Conservation (phyloP, 2,113 vertebrate species). For the Bettongia penicillata region DNA sequence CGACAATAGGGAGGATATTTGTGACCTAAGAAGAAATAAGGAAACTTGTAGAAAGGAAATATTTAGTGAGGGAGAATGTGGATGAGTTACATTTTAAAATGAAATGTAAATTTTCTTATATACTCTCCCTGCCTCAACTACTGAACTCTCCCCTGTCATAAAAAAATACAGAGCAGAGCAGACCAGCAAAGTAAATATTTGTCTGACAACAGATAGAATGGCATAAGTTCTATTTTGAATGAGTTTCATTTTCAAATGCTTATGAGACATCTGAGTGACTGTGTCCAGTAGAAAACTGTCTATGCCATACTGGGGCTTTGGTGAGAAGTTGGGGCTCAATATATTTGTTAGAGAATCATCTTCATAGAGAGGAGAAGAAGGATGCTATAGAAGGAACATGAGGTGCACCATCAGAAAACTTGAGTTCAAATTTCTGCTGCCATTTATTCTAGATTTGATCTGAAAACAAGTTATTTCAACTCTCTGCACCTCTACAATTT, state of each 20-base stretch:
- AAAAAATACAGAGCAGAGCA: background rate
- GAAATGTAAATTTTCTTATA: background rate
- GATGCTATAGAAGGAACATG: background rate
- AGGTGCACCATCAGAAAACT: background rate
- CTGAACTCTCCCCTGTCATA: background rate
- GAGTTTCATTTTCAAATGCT: background rate
- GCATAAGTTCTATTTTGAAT: background rate
- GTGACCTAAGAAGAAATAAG: background rate
- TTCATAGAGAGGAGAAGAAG: background rate
- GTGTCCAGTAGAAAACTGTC: background rate
- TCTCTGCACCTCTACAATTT: background rate
- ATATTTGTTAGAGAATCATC: background rate
- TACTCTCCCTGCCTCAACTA: background rate
- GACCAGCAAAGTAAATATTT: background rate
- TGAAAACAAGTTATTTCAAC: background rate
- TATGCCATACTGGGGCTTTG: background rate
- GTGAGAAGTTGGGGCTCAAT: background rate
- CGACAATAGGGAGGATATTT: background rate
- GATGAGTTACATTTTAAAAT: background rate
- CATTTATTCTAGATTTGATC: background rate
- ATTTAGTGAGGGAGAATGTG: background rate
- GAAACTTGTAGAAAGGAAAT: background rate
- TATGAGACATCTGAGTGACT: background rate
- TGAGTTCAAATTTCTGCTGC: background rate
- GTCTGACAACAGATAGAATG: background rate